Conservation (phyloP, 2,797 vertebrate species). For the Melopsittacus undulatus region DNA sequence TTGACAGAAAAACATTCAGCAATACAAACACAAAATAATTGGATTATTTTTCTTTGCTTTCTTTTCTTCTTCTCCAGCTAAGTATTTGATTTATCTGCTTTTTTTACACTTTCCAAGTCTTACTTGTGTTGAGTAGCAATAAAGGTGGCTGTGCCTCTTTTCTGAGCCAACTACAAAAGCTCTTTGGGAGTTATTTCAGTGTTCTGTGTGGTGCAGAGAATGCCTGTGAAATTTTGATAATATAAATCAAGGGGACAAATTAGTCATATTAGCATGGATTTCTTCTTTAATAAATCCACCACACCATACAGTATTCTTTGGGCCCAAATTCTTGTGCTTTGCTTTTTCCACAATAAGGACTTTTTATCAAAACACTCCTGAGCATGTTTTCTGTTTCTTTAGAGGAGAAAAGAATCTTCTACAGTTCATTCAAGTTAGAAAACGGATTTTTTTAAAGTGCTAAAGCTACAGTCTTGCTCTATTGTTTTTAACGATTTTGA, state of each 20-base stretch:
- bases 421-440: not conserved
- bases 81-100: constrained; percentile 69
- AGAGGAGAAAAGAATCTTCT: not conserved
- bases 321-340: not conserved
- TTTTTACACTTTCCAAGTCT: constrained; percentile 50
- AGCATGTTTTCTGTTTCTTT: not conserved
- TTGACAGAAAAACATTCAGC: constrained; percentile 68
- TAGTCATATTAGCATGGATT: not conserved
- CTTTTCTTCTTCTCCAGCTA: constrained; percentile 53
- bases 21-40: constrained; percentile 78
- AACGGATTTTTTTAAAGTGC: not conserved
- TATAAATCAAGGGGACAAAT: not conserved
- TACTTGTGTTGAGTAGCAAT: constrained; percentile 42
- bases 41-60: constrained; percentile 64
- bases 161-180: not conserved
- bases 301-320: not conserved
- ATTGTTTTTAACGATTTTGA: not conserved
- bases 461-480: not conserved
- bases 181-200: not conserved
- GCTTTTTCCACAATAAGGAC: not conserved
- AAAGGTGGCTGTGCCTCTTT: not conserved
- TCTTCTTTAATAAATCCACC: not conserved
- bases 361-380: not conserved
- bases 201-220: not conserved
- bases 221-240: not conserved